phyloP scores from a whole-genome alignment of 2,797 vertebrate species.

The Pseudocheirus occidentalis region DNA sequence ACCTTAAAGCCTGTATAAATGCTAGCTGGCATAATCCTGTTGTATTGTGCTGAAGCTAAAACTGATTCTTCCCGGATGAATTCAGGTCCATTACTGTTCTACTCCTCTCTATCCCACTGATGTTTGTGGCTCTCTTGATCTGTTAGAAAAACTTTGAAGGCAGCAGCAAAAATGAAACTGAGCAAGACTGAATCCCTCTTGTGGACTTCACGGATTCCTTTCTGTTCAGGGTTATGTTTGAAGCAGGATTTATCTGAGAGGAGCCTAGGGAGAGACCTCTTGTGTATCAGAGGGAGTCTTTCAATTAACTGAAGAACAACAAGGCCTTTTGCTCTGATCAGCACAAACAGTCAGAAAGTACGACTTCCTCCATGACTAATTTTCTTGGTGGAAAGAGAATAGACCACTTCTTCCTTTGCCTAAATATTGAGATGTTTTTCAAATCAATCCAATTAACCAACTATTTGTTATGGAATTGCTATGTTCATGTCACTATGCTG shows the following conservation, averaged over 20 bases:
- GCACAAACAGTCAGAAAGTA: slow-evolving; percentile 55
- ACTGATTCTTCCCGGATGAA: neutral
- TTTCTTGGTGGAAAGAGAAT: slow-evolving; percentile 71
- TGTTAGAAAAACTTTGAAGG: slow-evolving; percentile 39
- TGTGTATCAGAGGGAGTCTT: slow-evolving; percentile 52
- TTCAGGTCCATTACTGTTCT: neutral
- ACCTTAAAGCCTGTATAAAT: neutral
- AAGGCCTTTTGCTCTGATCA: slow-evolving; percentile 71
- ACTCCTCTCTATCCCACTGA: neutral
- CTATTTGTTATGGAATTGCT: neutral
- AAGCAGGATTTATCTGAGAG: slow-evolving; percentile 54
- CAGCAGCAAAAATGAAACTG: slow-evolving; percentile 36
- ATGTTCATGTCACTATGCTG: neutral
- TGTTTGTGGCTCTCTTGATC: slow-evolving; percentile 24
- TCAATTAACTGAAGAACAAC: slow-evolving; percentile 42
- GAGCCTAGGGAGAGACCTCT: slow-evolving; percentile 48
- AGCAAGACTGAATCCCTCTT: neutral
- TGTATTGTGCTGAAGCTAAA: neutral
- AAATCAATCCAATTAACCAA: neutral
- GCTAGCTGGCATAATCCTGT: neutral
- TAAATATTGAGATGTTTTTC: neutral
- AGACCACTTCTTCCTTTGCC: slow-evolving; percentile 57
- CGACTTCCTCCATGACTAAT: slow-evolving; percentile 55
- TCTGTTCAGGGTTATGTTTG: slow-evolving; percentile 57
- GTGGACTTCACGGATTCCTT: slow-evolving; percentile 38